Base-by-base conservation (phyloP, 2,113 vertebrate species). In the Ctenodactylus gundi region DNA sequence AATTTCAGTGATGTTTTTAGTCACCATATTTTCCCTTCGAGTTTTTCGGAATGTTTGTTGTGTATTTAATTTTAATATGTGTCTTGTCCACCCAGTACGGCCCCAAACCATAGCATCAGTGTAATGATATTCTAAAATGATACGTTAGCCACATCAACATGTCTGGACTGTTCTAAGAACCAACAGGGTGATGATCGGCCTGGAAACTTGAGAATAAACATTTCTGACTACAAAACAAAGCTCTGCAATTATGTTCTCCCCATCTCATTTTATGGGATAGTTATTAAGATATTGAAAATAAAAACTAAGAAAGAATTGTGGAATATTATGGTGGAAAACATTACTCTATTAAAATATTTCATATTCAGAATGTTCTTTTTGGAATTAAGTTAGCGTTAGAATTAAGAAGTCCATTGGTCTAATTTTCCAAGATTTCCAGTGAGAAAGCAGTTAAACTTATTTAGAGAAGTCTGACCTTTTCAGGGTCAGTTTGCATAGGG, bases 221-320 rank as follows among this genome's bases (percentile, higher is more conserved):
- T 80, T 21, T 62, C 75, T 80, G 29, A 46, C 25, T 70, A 91
- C 17, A 94, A 70, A 92, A 86, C 46, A 39, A 93, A 88, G 23
- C 15, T 91, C 57, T 7, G 65, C 36, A 23, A 78, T 49, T 39
- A n/a, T 34, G n/a, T 46, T 81, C 34, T 62, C 11, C 21, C 44
- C 60, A 39, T 2, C 2, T 62, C 34, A 51, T 67, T 53, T 17
- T 62, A 55, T 55, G 12, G 75, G 49, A 14, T 55, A 6, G 6
- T 17, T 72, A 9, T 49, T 68, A 62, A 1, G 3, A 67, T n/a
- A 5, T 49, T 77, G 39, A 88, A 91, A 21, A 36, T 80, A 49
- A 58, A 85, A 93, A 78, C 5, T 49, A 70, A 10, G 18, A 84
- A 21, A 12, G 9, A 23, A 80, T n/a, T 53, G 17, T 75, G 17